phyloP scores from a whole-genome alignment of 2,113 vertebrate genomes.

The Neolamprologus modestus region DNA sequence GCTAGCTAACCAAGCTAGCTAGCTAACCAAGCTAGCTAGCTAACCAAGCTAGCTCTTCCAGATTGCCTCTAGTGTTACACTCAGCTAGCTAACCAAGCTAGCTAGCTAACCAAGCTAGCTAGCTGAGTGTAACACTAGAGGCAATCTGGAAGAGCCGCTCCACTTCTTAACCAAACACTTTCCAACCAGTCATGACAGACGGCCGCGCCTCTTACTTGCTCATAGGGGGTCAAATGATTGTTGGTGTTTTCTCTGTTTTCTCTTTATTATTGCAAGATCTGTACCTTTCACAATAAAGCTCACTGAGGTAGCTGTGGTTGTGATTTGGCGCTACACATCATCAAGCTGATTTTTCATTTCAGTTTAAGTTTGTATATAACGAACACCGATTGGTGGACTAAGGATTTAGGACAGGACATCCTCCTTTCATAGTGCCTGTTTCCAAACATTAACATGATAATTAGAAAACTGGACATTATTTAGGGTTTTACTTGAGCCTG shows the following conservation, averaged over 20 bases:
- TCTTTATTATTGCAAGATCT: neutral
- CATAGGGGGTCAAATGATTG: neutral
- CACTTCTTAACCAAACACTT: neutral
- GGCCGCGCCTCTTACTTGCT: neutral
- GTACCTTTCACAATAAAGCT: neutral
- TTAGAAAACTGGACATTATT: neutral
- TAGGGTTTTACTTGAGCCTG: neutral
- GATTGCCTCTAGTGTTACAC: too few species aligned
- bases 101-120: neutral
- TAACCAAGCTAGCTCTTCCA: too few species aligned
- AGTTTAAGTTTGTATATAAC: neutral
- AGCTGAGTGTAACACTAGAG: neutral
- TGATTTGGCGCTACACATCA: neutral
- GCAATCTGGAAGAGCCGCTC: fast-evolving
- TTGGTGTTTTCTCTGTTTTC: neutral
- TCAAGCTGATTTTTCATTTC: neutral
- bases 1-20: too few species aligned
- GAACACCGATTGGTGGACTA: fast-evolving
- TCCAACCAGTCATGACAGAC: neutral
- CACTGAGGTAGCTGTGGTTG: neutral
- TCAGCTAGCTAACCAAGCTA: neutral
- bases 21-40: too few species aligned
- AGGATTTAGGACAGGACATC: neutral
- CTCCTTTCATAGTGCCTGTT: neutral
- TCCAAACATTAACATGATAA: neutral